Conservation (phyloP, 37 sponge, comb jelly and placozoan genomes). For the Hexactinellida sp. region DNA sequence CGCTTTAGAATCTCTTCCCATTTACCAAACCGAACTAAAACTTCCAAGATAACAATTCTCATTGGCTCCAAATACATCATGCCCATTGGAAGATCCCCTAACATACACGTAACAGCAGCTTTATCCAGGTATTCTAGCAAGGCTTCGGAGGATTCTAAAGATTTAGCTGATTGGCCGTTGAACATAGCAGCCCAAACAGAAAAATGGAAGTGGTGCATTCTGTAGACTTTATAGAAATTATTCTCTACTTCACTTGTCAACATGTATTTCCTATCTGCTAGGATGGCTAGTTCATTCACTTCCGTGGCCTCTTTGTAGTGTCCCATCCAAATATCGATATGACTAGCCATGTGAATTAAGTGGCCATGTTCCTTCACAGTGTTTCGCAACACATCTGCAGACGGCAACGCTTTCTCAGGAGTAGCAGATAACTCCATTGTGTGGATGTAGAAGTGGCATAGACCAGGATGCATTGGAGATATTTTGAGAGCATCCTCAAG, state of each 20-base stretch:
- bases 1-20: conserved; percentile 44
- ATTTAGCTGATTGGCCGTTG: conserved; percentile 29
- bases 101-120: background rate
- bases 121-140: background rate
- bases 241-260: conserved; percentile 17
- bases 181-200: conserved; percentile 53
- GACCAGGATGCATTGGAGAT: conserved; percentile 42
- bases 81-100: conserved; percentile 33
- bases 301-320: conserved; percentile 61
- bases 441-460: conserved; percentile 53
- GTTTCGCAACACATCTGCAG: conserved; percentile 27
- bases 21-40: conserved; percentile 48
- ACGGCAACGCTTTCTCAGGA: conserved; percentile 42
- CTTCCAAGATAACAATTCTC: conserved; percentile 33
- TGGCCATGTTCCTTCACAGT: conserved; percentile 30
- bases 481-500: conserved; percentile 32
- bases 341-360: conserved; percentile 47
- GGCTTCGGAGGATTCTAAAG: background rate
- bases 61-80: conserved; percentile 34
- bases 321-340: conserved; percentile 55
- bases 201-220: conserved; percentile 50
- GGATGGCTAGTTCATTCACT: conserved; percentile 31
- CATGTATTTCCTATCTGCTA: conserved; percentile 29
- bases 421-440: conserved; percentile 50
- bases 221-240: conserved; percentile 41